Conservation (phyloP, 2,888 invertebrate species). For the Osmoderma eremita region DNA sequence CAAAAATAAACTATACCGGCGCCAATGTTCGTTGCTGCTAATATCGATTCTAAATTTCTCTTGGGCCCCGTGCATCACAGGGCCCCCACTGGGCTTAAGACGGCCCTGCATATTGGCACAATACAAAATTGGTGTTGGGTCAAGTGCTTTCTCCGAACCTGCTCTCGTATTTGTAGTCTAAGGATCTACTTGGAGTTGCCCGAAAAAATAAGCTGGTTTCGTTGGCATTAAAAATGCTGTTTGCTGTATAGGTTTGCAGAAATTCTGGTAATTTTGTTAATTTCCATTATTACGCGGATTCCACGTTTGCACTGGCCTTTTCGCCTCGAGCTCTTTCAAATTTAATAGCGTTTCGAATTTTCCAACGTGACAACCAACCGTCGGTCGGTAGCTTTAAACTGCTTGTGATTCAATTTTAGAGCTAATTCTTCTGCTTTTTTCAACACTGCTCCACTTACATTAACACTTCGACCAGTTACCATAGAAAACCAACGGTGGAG, state of each 20-base stretch:
- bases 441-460: too few species aligned
- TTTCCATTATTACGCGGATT: too few species aligned
- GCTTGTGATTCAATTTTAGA: not conserved
- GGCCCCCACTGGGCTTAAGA: not conserved
- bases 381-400: not conserved
- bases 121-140: not conserved
- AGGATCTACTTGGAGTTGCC: not conserved
- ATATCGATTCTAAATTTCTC: not conserved
- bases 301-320: too few species aligned
- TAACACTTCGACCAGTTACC: too few species aligned
- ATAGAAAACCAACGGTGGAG: not conserved
- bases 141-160: not conserved
- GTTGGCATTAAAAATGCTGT: not conserved
- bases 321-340: too few species aligned
- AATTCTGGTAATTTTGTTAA: too few species aligned
- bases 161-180: not conserved
- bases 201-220: constrained; percentile 14
- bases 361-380: not conserved
- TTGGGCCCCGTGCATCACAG: not conserved
- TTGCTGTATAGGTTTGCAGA: not conserved
- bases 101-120: not conserved
- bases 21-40: too few species aligned
- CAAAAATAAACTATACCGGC: too few species aligned
- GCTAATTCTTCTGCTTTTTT: not conserved
- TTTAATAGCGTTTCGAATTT: not conserved